phyloP scores from a whole-genome alignment of 2,113 vertebrate species.

The Passer montanus region DNA sequence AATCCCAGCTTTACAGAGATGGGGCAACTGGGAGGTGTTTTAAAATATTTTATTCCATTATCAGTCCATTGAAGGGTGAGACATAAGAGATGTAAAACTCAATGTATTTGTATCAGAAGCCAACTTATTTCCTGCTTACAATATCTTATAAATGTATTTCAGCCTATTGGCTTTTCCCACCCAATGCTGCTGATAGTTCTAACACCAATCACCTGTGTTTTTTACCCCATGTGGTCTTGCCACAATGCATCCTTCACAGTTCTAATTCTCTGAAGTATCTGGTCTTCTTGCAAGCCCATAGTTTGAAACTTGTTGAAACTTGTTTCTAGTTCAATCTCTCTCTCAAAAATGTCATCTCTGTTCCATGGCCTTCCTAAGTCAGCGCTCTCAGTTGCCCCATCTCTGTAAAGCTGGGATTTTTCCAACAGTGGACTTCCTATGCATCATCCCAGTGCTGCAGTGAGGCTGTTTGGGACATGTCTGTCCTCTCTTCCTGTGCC shows the following conservation, averaged over 20 bases:
- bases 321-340: not conserved
- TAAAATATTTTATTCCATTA: not conserved
- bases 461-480: not conserved
- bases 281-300: not conserved
- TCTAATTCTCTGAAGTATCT: not conserved
- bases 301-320: not conserved
- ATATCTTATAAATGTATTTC: not conserved
- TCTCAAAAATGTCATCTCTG: not conserved
- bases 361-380: not conserved
- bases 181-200: not conserved
- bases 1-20: not conserved
- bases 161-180: not conserved
- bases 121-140: not conserved
- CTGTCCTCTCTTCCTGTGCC: not conserved
- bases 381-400: not conserved
- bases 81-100: not conserved
- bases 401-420: not conserved
- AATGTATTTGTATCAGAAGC: not conserved
- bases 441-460: accelerated
- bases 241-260: not conserved
- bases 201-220: not conserved
- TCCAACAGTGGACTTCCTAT: accelerated
- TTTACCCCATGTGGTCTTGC: not conserved
- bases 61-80: not conserved
- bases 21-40: not conserved